A percentile compares a stretch with the other conserved stretches of the same genome.
Conservation (phyloP, 2,113 vertebrate genomes). For the Todiramphus saurophagus region DNA sequence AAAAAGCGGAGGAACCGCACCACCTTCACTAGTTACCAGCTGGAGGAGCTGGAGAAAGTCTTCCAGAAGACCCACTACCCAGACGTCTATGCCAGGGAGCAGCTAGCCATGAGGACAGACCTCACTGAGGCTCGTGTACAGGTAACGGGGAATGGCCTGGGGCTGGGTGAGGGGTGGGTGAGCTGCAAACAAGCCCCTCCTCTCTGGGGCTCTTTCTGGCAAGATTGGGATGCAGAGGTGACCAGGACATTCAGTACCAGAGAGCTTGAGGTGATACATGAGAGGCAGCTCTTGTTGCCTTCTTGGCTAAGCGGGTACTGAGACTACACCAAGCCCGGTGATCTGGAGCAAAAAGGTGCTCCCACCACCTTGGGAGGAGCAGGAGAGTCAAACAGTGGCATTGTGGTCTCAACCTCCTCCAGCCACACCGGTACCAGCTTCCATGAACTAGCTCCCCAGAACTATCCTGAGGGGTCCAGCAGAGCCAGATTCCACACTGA, state of each 20-base stretch:
- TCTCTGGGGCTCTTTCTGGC: background rate
- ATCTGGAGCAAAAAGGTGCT: background rate
- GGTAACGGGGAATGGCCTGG: constrained; percentile 69
- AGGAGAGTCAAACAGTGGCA: background rate
- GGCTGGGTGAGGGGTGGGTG: background rate
- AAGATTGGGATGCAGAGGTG: background rate
- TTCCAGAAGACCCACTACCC: constrained; percentile 99
- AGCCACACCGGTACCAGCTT: background rate
- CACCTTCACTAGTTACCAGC: constrained; percentile 98
- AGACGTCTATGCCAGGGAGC: constrained; percentile 95
- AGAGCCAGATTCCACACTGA: background rate
- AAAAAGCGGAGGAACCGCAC: constrained; percentile 96
- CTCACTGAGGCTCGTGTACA: constrained; percentile 96
- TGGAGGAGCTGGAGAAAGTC: constrained; percentile 98
- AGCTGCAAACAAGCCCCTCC: background rate
- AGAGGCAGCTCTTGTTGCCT: background rate
- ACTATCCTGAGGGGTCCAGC: background rate
- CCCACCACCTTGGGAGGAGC: background rate
- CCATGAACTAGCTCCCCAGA: background rate
- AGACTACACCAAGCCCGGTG: background rate
- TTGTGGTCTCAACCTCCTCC: background rate
- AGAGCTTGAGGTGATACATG: background rate
- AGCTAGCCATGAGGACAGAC: constrained; percentile 97
- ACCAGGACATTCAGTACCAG: background rate
- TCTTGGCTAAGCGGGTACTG: background rate